phyloP scores from a whole-genome alignment of 2,797 vertebrate species.

The Scarus forsteni region DNA sequence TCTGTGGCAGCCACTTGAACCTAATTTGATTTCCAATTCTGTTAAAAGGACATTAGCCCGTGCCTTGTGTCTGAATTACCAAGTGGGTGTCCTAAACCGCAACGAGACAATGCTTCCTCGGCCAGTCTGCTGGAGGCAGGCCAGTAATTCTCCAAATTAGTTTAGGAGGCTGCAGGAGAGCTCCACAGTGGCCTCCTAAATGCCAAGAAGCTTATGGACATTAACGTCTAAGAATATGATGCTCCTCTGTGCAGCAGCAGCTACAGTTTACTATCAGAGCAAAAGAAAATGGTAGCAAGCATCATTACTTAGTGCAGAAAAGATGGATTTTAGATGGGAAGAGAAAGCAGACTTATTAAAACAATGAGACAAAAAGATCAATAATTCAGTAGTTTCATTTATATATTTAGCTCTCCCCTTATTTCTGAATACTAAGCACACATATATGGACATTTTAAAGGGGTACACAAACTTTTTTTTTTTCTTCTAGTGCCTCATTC shows the following conservation, averaged over 20 bases:
- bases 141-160: constrained; percentile 72
- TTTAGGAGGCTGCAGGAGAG: constrained; percentile 71
- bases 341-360: constrained; percentile 40
- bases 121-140: constrained; percentile 60
- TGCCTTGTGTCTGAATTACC: constrained; percentile 70
- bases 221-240: constrained; percentile 27
- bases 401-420: no score
- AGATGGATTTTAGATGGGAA: constrained; percentile 8
- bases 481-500: no score
- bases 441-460: no score
- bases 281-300: constrained; percentile 4
- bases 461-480: no score
- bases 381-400: no score
- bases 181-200: constrained; percentile 61
- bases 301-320: constrained; percentile 1
- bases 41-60: constrained; percentile 76
- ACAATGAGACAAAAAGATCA: no score
- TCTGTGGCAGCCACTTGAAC: constrained; percentile 60
- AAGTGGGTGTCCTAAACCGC: constrained; percentile 64
- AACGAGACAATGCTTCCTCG: constrained; percentile 66
- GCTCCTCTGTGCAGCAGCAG: constrained; percentile 22
- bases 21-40: constrained; percentile 79
- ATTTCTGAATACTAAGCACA: no score
- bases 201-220: constrained; percentile 62
- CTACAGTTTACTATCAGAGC: constrained; percentile 17